These are phyloP conservation scores for Oenanthe melanoleuca DNA, from an alignment of 2,113 vertebrate genomes.

Conservation along the genomic window DNA sequence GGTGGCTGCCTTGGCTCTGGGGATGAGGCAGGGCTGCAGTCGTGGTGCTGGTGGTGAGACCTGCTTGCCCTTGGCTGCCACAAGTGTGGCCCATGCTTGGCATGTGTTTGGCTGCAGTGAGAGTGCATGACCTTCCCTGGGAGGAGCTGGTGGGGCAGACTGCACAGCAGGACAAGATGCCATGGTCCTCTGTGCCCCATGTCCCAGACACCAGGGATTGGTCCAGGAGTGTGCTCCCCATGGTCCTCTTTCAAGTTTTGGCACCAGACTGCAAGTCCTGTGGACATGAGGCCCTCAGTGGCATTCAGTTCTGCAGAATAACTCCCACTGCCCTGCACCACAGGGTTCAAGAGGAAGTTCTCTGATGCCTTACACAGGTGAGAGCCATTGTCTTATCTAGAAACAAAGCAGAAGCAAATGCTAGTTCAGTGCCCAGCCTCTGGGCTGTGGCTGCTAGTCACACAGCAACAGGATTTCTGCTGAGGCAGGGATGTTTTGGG, in stretches of 20 bases:
- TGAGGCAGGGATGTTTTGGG: not conserved
- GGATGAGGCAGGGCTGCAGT: rapidly evolving
- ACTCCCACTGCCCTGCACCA: not conserved
- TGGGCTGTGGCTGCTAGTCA: not conserved
- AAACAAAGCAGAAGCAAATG: rapidly evolving
- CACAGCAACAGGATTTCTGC: not conserved
- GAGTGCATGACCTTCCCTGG: not conserved
- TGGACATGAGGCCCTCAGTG: not conserved
- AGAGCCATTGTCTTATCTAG: not conserved
- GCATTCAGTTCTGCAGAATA: not conserved
- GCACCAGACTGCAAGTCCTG: not conserved
- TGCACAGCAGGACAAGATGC: not conserved
- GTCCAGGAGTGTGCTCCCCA: not conserved
- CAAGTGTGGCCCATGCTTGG: rapidly evolving
- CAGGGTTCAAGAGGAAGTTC: not conserved
- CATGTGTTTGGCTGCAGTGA: rapidly evolving
- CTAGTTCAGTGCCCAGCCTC: not conserved
- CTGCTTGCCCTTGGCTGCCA: not conserved
- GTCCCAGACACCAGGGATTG: not conserved
- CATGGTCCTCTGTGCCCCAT: rapidly evolving
- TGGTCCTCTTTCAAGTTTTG: not conserved
- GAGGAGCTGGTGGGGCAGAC: not conserved
- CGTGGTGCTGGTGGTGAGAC: rapidly evolving
- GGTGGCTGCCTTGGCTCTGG: rapidly evolving
- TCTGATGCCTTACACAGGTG: rapidly evolving